A percentile compares a stretch with the other conserved stretches of the same genome.
Evolutionary conservation across 2,797 vertebrate genomes (phyloP).

Genomic region (Sciurus carolinensis): DNA sequence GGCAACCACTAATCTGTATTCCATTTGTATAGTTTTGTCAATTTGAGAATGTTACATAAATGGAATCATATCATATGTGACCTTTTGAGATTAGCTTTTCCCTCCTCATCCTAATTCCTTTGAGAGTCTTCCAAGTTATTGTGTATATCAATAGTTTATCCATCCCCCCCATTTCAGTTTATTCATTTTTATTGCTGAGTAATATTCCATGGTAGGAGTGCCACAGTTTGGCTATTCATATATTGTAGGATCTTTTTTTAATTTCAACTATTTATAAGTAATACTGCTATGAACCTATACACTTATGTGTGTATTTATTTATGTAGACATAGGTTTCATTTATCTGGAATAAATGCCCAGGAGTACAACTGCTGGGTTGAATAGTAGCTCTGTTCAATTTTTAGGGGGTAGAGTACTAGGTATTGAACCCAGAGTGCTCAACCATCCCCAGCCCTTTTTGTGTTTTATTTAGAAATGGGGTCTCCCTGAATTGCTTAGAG

Average conservation of each 20-base stretch:
- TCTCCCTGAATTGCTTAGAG: no score
- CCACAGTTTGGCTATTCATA: background rate
- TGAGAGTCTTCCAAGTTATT: conserved; percentile 32
- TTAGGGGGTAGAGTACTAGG: background rate
- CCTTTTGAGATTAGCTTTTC: conserved; percentile 46
- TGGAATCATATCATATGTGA: background rate
- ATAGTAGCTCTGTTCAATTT: background rate
- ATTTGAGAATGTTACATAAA: conserved; percentile 32
- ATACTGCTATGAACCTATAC: background rate
- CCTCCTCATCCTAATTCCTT: background rate
- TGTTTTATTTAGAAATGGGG: no score
- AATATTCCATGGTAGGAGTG: background rate
- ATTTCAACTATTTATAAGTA: background rate
- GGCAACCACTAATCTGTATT: conserved; percentile 39
- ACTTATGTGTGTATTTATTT: background rate
- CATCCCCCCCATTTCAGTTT: background rate
- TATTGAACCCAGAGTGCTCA: no score
- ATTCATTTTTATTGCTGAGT: conserved; percentile 51
- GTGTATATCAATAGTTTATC: background rate
- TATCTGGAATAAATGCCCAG: no score
- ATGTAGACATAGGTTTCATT: background rate
- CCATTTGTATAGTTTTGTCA: conserved; percentile 18
- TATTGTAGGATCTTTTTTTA: conserved; percentile 34
- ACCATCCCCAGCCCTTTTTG: no score
- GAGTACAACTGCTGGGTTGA: background rate